A percentile compares a stretch with the other conserved stretches of the same genome.
These are phyloP conservation scores for Ariopsis seemanni DNA, from an alignment of 2,113 vertebrate species.

Conservation along the genomic window DNA sequence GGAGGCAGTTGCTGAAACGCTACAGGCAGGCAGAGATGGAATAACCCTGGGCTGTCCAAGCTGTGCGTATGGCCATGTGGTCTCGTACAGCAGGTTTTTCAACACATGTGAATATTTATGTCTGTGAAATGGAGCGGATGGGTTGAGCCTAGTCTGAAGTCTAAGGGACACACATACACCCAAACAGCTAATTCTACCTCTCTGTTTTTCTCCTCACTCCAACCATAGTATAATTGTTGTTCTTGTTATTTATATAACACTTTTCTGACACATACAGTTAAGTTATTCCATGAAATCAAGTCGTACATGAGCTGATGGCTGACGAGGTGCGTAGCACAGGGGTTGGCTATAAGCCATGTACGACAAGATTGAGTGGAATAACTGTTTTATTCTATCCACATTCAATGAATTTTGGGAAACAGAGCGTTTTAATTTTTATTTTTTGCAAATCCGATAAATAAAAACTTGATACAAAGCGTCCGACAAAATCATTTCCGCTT, in stretches of 20 bases:
- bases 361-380: no score
- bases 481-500: no score
- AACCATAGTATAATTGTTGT: not conserved
- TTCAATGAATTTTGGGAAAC: no score
- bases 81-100: conserved; percentile 54
- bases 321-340: no score
- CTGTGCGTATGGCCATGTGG: conserved; percentile 51
- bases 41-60: conserved; percentile 62
- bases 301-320: no score
- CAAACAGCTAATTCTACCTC: not conserved
- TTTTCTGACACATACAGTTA: not conserved
- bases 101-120: conserved; percentile 73
- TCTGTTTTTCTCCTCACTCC: not conserved
- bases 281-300: no score
- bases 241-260: not conserved
- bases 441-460: no score
- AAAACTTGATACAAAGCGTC: no score
- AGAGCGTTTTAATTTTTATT: no score
- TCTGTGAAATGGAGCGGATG: conserved; percentile 64
- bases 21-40: conserved; percentile 56
- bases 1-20: conserved; percentile 48
- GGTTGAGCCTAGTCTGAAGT: conserved; percentile 55
- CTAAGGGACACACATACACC: conserved; percentile 41
- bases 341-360: no score
- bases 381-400: no score